Conservation (phyloP, 2,113 vertebrate genomes). For the Eurypyga helias region DNA sequence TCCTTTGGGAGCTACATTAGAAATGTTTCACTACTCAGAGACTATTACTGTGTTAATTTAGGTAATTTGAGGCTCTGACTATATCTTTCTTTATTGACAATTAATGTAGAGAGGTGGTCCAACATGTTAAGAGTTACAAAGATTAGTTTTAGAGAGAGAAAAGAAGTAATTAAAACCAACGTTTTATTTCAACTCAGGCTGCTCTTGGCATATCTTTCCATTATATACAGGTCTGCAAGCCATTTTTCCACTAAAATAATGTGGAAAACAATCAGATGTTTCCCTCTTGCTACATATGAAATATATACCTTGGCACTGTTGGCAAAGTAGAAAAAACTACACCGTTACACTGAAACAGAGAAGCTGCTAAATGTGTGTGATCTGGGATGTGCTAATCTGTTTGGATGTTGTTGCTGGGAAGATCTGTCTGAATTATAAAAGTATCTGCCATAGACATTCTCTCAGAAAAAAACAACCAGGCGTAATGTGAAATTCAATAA, state of each 20-base stretch:
- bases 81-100: conserved; percentile 5
- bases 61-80: conserved; percentile 21
- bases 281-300: not conserved
- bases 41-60: conserved; percentile 49
- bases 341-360: not conserved
- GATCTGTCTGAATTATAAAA: not conserved
- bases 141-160: not conserved
- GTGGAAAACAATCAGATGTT: not conserved
- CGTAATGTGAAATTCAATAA: not conserved
- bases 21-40: not conserved
- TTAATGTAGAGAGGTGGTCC: not conserved
- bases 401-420: not conserved
- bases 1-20: not conserved
- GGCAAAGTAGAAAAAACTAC: not conserved
- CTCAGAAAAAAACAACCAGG: not conserved
- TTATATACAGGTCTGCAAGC: not conserved
- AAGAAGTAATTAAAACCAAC: not conserved
- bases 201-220: not conserved
- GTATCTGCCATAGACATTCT: not conserved
- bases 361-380: not conserved
- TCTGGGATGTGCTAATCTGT: not conserved
- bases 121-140: not conserved
- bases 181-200: not conserved
- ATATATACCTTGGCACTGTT: not conserved
- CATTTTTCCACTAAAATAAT: not conserved